Percentiles rank a stretch among this genome's conserved stretches.
Evolutionary conservation across 2,113 vertebrate species (phyloP).

Genomic region (Spheniscus mendiculus): DNA sequence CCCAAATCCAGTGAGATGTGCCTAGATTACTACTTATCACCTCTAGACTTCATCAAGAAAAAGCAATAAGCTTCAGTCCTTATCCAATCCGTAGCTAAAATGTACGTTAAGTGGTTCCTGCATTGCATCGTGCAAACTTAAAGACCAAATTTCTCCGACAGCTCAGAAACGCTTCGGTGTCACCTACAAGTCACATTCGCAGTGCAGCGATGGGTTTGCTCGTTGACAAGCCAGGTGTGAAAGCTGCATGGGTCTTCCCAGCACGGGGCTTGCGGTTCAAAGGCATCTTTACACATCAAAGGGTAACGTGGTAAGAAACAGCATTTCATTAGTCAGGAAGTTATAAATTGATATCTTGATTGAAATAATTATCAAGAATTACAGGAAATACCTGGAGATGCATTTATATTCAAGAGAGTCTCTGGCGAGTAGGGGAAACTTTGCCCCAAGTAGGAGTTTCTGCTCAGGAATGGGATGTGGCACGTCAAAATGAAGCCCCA

Average conservation of each 20-base stretch:
- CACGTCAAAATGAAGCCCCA: background rate
- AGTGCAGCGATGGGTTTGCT: background rate
- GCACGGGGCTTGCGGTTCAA: slow-evolving; percentile 30
- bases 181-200: background rate
- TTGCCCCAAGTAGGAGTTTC: background rate
- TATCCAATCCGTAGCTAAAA: fast-evolving
- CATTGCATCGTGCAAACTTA: fast-evolving
- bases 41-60: background rate
- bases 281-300: slow-evolving; percentile 49
- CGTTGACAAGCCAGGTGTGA: slow-evolving; percentile 16
- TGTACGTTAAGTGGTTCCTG: fast-evolving
- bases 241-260: background rate
- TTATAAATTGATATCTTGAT: slow-evolving; percentile 57
- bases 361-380: slow-evolving; percentile 63
- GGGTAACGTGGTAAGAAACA: background rate
- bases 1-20: fast-evolving
- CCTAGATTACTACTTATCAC: background rate
- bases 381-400: slow-evolving; percentile 47
- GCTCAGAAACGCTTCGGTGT: background rate
- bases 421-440: background rate
- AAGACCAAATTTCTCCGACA: fast-evolving
- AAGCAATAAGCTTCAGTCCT: background rate
- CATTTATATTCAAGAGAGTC: slow-evolving; percentile 27
- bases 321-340: slow-evolving; percentile 62
- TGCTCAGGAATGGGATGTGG: background rate